A percentile compares a stretch with the other conserved stretches of the same genome.
Evolutionary conservation across 1,140 invertebrate genomes (phyloP).

Genomic region (Ridgeia piscesae): DNA sequence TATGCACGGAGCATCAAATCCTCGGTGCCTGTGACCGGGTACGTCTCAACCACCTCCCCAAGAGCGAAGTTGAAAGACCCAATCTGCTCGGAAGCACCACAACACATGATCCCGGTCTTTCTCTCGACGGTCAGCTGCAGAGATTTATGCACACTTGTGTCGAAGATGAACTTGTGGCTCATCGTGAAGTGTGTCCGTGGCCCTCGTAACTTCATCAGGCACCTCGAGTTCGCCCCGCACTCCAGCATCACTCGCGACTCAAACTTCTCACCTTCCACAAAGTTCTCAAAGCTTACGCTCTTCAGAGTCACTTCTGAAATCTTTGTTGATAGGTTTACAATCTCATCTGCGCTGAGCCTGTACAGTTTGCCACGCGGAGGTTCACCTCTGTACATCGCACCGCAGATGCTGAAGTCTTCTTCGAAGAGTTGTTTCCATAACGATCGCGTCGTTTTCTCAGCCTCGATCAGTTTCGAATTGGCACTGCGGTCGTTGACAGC

Average conservation of each 20-base stretch:
- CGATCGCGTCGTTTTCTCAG: constrained; percentile 27
- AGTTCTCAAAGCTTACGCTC: constrained; percentile 25
- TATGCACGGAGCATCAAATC: neutral
- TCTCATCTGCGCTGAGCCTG: constrained; percentile 21
- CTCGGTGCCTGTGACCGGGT: neutral
- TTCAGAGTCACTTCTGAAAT: constrained; percentile 25
- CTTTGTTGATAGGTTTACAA: constrained; percentile 24
- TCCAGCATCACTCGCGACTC: constrained; percentile 1
- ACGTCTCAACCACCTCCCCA: constrained; percentile 26
- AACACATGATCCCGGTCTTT: constrained; percentile 29
- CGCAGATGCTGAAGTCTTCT: constrained; percentile 44
- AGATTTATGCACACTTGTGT: constrained; percentile 21
- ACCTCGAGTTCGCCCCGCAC: neutral
- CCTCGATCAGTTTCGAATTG: constrained; percentile 44
- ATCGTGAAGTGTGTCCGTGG: constrained; percentile 25
- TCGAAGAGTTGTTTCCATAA: constrained; percentile 37
- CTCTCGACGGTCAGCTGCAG: constrained; percentile 29
- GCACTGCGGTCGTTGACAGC: constrained; percentile 50
- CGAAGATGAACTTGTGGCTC: constrained; percentile 20
- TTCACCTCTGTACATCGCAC: constrained; percentile 53
- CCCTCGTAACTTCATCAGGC: constrained; percentile 24
- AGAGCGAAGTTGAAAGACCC: constrained; percentile 26
- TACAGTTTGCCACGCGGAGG: constrained; percentile 37
- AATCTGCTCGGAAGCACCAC: constrained; percentile 14
- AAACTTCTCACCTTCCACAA: constrained; percentile 20